Percentiles rank a stretch among this genome's conserved stretches.
phyloP scores from a whole-genome alignment of 2,113 vertebrate species.

The Prunella himalayana region DNA sequence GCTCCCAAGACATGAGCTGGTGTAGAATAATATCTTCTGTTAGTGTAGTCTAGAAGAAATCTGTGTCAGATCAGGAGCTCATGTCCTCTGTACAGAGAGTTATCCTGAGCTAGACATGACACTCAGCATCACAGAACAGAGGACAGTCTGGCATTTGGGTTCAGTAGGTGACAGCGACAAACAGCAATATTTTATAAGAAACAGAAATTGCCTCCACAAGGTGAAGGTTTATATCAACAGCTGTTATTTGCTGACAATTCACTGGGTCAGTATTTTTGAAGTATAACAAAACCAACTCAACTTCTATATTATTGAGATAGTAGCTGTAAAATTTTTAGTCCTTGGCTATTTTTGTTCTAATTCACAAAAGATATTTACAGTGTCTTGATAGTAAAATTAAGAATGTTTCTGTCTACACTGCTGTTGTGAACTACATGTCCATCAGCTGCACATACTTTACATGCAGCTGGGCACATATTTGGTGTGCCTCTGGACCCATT shows the following conservation, averaged over 20 bases:
- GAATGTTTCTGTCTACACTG: background rate
- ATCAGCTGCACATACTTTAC: background rate
- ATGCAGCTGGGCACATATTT: background rate
- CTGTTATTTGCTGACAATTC: background rate
- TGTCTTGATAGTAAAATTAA: background rate
- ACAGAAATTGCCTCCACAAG: background rate
- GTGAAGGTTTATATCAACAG: background rate
- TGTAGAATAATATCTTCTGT: background rate
- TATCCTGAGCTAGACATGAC: background rate
- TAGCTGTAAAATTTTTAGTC: background rate
- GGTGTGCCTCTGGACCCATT: background rate
- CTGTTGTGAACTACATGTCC: background rate
- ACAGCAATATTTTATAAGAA: background rate
- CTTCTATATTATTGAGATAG: background rate
- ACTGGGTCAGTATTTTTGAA: background rate
- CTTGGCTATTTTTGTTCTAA: background rate
- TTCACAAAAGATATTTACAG: background rate
- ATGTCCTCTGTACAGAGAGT: background rate
- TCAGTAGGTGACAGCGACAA: background rate
- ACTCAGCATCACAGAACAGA: rapidly evolving
- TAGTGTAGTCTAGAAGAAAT: background rate
- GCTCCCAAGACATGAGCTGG: background rate
- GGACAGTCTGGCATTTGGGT: background rate
- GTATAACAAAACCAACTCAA: background rate
- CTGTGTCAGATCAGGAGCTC: background rate